phyloP scores from a whole-genome alignment of 2,113 vertebrate genomes.

The Chloropsis cyanopogon region DNA sequence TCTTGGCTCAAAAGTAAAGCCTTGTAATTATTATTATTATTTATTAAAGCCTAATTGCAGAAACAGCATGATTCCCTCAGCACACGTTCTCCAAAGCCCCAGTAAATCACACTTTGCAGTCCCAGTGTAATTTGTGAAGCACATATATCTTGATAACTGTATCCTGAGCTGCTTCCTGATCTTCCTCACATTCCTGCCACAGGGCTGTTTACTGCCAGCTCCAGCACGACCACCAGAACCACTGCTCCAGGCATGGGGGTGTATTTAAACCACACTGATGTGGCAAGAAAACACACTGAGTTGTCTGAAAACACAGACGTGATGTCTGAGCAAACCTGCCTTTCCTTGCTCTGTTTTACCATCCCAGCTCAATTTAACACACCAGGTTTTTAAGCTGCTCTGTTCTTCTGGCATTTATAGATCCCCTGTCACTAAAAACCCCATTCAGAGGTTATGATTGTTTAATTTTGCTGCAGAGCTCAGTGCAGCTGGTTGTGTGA shows the following conservation, averaged over 20 bases:
- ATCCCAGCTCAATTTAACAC: neutral
- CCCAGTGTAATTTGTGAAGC: neutral
- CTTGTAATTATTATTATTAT: neutral
- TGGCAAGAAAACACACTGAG: neutral
- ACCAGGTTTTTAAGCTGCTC: neutral
- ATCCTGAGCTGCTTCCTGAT: constrained; percentile 33
- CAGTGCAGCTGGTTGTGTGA: neutral
- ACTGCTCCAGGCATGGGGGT: neutral
- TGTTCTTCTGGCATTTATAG: neutral
- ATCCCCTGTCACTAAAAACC: neutral
- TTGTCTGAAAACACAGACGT: neutral
- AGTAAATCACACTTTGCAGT: neutral
- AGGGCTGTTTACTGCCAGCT: neutral
- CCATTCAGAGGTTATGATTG: neutral
- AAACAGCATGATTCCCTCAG: neutral
- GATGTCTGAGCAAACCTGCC: neutral
- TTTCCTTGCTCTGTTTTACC: neutral
- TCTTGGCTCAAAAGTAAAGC: constrained; percentile 30
- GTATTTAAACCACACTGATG: neutral
- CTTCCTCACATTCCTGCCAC: neutral
- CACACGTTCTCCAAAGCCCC: neutral
- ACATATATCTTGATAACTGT: constrained; percentile 32
- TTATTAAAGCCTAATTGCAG: constrained; percentile 40
- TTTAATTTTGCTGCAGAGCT: neutral
- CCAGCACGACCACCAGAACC: neutral